Base-by-base conservation (phyloP, 2,797 vertebrate species). In the Brachyrhaphis roseni region DNA sequence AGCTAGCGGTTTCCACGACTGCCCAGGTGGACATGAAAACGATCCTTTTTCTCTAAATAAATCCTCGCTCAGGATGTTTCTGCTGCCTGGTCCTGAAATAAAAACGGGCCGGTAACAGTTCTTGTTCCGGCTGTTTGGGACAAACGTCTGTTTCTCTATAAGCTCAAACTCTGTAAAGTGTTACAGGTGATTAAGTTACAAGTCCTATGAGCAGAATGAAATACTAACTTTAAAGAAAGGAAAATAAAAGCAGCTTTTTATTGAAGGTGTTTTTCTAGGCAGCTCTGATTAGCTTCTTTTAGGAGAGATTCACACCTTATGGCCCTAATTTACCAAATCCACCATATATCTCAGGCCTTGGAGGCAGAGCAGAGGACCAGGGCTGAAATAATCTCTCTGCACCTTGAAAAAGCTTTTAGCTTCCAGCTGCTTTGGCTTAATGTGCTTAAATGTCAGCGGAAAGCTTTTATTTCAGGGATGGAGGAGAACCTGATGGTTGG, bases 371-470 rank as follows among this genome's bases (percentile, higher is more conserved):
- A 23, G 64, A 43, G 28, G 64, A 68, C 64, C 64, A 68, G 41
- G 36, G 64, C 64, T 68, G 64, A 68, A 41, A 68, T 41, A 23
- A 68, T 41, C 36, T 41, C 64, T 20, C 39, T 23, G 36, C 64
- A 68, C 64, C 36, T 68, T 68, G 64, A 68, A 68, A 68, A 68
- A 68, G 36, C 36, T 68, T 68, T 68, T 68, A 41, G 36, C 36
- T 68, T 68, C 64, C 36, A 68, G 64, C 64, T 68, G 64, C 64
- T 68, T 43, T 68, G 64, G 64, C 41, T 26, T 68, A 68, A 68
- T 41, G 39, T 68, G 64, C 39, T 26, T 68, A 68, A 68, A 68
- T 41, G 64, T 68, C 64, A 68, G 11, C 4, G 36, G 64, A 68
- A 68, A 41, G 64, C 64, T 68, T 68, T 68, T 68, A 41, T 68